Conservation (phyloP, 2,888 invertebrate genomes). For the Horisme vitalbata region DNA sequence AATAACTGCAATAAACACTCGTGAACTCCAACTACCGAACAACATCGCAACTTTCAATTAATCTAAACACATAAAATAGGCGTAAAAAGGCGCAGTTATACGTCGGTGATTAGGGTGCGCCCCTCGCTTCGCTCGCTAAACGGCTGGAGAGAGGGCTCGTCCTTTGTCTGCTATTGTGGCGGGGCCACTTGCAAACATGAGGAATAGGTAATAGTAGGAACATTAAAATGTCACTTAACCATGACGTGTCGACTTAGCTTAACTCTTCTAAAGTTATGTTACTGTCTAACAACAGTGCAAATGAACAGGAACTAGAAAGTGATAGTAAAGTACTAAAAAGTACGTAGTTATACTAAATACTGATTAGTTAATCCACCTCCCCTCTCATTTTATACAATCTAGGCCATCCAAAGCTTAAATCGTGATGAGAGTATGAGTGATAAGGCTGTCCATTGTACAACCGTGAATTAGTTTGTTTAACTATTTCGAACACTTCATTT, state of each 20-base stretch:
- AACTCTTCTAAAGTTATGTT: not conserved
- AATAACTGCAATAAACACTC: slow-evolving; percentile 1
- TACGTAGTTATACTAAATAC: too few species aligned
- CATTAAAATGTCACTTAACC: too few species aligned
- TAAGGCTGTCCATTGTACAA: too few species aligned
- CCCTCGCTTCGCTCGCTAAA: slow-evolving; percentile 30
- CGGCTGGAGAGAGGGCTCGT: slow-evolving; percentile 22
- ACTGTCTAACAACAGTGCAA: too few species aligned
- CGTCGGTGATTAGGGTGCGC: slow-evolving; percentile 72
- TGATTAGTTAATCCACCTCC: too few species aligned
- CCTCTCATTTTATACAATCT: too few species aligned
- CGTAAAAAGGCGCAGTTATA: slow-evolving; percentile 66
- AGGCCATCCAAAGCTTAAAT: too few species aligned
- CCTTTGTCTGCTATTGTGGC: slow-evolving; percentile 23
- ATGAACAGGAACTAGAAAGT: too few species aligned
- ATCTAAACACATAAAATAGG: slow-evolving; percentile 60
- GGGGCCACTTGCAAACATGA: slow-evolving; percentile 10
- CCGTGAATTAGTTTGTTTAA: too few species aligned
- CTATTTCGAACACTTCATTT: too few species aligned
- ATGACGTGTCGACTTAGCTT: not conserved
- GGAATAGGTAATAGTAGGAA: not conserved
- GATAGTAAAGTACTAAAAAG: too few species aligned
- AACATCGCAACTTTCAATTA: slow-evolving; percentile 56
- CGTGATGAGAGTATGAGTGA: too few species aligned
- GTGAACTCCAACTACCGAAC: slow-evolving; percentile 37